Base-by-base conservation (phyloP, 2,888 invertebrate species). In the Calameuta idolon region DNA sequence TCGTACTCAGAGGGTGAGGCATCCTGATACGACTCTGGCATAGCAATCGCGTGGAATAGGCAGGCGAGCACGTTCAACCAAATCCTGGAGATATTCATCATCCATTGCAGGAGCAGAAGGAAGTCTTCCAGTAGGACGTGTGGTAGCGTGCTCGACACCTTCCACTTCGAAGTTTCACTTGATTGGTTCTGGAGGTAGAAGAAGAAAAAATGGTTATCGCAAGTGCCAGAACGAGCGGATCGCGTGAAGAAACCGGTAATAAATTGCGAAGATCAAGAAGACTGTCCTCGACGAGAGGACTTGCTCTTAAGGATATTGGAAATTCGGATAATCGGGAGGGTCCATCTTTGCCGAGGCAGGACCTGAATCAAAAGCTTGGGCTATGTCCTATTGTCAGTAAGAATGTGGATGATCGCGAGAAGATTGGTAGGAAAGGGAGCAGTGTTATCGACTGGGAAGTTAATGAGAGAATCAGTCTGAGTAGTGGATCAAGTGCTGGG, bases 401-500 rank as follows among this genome's bases (percentile, higher is more conserved):
- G 31, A 82, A 79, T 76, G 35, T 80, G 34, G 80, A 79, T 30
- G 33, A 30, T 15, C 31, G 33, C 12, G 69, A 30, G 69, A 69
- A 69, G 69, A 30, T 33, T 15, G 15, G 40, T 40, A 40, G 2
- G 12, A 69, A 30, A 30, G 33, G 33, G 30, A 69, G 33, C 30
- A 12, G 31, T 3, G 12, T 84, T 77, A 90, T 91, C 77, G 90
- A 91, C 79, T 91, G 91, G 91, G 91, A 91, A 74, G 75, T 90
- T 75, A 91, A 91, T 84, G 91, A 91, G 81, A 88, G 88, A 77
- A 89, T 91, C 79, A 91, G 91, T 82, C 78, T 91, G 77, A 88
- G 87, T 78, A 87, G 88, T 11, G 89, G 89, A 4, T 91, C 90
- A 30, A 90, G 90, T 77, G 82, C 85, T 0, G 89, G 88, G 11